Evolutionary conservation across 2,113 vertebrate species (phyloP).

Genomic region (Platycercus adscitus): DNA sequence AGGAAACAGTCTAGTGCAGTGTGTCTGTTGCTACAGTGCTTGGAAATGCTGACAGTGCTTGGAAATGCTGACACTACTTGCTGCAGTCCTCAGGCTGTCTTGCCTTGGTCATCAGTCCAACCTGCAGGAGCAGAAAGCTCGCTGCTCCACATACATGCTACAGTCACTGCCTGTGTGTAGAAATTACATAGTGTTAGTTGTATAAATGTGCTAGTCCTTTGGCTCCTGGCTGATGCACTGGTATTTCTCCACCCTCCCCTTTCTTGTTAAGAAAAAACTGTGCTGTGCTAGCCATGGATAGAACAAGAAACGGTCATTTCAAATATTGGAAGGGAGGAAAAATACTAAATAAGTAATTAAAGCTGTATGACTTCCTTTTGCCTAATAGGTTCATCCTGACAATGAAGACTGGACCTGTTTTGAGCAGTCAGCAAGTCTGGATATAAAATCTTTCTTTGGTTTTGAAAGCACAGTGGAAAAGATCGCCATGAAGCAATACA

Average conservation of each 20-base stretch:
- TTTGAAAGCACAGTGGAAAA: conserved; percentile 97
- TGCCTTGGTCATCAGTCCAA: neutral
- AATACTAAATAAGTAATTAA: neutral
- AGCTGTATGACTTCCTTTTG: neutral
- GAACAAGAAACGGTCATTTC: neutral
- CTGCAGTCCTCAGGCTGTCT: neutral
- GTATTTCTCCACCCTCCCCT: neutral
- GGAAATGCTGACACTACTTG: neutral
- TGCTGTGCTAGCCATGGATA: neutral
- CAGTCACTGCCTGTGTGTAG: neutral
- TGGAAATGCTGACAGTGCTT: neutral
- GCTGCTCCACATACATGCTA: neutral
- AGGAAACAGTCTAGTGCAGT: neutral
- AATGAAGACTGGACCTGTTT: conserved; percentile 98
- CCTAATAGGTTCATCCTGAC: conserved; percentile 91
- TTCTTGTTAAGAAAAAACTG: neutral
- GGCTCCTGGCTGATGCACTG: neutral
- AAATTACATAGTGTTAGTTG: neutral
- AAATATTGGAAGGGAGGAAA: neutral
- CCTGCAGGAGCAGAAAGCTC: neutral
- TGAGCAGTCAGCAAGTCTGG: conserved; percentile 93
- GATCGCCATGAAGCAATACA: conserved; percentile 96
- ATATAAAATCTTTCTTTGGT: conserved; percentile 98
- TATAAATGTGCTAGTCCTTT: neutral
- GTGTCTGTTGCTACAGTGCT: neutral